Conservation (phyloP, 2,797 vertebrate species). For the Oreochromis grahami region DNA sequence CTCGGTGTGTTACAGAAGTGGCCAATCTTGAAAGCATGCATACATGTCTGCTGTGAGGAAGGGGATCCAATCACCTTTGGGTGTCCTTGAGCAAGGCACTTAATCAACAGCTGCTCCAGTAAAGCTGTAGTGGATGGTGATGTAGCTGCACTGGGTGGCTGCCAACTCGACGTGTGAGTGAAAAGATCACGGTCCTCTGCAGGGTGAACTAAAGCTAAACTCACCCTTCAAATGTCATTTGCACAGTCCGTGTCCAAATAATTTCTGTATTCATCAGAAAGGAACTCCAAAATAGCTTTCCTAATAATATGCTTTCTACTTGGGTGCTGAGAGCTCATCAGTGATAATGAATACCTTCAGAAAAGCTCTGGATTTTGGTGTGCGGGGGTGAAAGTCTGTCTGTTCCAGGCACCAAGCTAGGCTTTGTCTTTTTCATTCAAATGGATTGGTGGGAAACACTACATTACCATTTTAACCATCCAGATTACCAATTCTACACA, state of each 20-base stretch:
- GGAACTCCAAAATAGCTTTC: constrained; percentile 3
- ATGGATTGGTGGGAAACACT: background rate
- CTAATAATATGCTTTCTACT: constrained; percentile 18
- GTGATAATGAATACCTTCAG: constrained; percentile 34
- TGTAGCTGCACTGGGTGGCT: background rate
- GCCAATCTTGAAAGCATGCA: background rate
- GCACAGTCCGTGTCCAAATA: background rate
- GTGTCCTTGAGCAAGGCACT: constrained; percentile 46
- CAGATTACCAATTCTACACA: constrained; percentile 17
- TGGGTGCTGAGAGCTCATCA: constrained; percentile 19
- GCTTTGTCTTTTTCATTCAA: constrained; percentile 1
- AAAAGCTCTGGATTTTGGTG: background rate
- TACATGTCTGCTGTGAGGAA: background rate
- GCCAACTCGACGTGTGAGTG: background rate
- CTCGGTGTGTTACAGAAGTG: background rate
- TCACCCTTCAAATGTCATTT: background rate
- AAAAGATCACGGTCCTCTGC: background rate
- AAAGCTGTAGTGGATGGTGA: background rate
- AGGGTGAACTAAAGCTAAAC: background rate
- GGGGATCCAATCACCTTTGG: background rate
- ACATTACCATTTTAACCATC: background rate
- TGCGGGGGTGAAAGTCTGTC: background rate
- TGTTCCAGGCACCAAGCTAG: background rate
- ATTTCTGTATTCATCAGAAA: background rate
- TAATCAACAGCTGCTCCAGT: constrained; percentile 30